Evolutionary conservation across 2,113 vertebrate species (phyloP).

Genomic region (Pluvianellus socialis): DNA sequence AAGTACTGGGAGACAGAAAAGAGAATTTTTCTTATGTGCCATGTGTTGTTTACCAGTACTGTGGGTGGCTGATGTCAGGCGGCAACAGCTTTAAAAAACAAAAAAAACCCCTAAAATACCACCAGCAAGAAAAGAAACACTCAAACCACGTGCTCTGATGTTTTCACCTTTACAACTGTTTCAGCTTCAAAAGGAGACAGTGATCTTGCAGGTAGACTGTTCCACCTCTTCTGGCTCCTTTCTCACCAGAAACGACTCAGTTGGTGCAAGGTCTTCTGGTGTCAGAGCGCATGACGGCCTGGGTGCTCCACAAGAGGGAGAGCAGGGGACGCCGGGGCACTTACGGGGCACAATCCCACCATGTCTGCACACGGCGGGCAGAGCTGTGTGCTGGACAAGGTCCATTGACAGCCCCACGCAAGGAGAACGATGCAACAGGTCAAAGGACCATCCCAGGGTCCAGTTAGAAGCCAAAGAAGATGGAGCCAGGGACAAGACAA

Average conservation of each 20-base stretch:
- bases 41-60: neutral
- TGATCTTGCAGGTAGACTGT: neutral
- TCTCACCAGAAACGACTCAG: neutral
- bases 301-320: neutral
- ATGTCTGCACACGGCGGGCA: fast-evolving
- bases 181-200: neutral
- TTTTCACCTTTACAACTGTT: neutral
- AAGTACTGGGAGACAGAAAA: neutral
- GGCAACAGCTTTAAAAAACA: neutral
- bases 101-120: neutral
- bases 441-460: fast-evolving
- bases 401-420: neutral
- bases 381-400: neutral
- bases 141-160: neutral
- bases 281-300: neutral
- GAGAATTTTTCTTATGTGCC: neutral
- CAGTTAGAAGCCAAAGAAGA: neutral
- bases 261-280: neutral
- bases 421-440: neutral
- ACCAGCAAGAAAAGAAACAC: neutral
- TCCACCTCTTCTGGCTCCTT: neutral
- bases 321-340: neutral
- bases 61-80: neutral
- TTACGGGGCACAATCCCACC: fast-evolving
- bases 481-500: neutral